phyloP scores from a whole-genome alignment of 1,140 invertebrate genomes.

The Kradibia gibbosae region DNA sequence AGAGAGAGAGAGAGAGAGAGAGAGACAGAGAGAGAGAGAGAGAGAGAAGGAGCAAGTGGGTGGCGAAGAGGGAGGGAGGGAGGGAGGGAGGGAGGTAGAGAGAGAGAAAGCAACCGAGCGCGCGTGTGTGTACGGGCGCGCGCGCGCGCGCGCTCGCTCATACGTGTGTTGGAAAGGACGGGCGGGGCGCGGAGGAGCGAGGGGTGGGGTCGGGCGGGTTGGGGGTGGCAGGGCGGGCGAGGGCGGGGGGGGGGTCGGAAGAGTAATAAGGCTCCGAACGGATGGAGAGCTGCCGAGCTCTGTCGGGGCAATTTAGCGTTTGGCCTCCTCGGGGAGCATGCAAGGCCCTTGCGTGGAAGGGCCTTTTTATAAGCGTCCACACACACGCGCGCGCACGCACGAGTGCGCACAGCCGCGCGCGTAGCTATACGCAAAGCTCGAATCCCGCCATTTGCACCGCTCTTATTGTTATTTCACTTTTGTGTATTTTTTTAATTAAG shows the following conservation, averaged over 20 bases:
- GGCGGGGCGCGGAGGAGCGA: neutral
- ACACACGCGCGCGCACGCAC: neutral
- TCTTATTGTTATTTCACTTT: neutral
- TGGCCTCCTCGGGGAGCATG: slow-evolving; percentile 7
- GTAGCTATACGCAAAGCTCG: slow-evolving; percentile 3
- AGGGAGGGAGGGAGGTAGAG: neutral
- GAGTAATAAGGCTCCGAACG: slow-evolving; percentile 5
- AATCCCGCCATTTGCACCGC: neutral
- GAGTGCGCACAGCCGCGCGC: neutral
- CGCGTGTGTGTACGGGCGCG: too few relatives aligned
- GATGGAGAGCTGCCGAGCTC: slow-evolving; percentile 6
- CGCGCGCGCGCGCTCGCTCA: too few relatives aligned
- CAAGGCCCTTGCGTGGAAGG: slow-evolving; percentile 14
- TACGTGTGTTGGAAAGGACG: too few relatives aligned
- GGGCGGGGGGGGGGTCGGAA: neutral
- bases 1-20: slow-evolving; percentile 1
- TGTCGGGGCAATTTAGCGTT: slow-evolving; percentile 38
- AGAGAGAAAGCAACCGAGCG: too few relatives aligned
- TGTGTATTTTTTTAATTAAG: neutral
- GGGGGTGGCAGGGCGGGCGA: neutral
- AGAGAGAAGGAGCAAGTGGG: neutral
- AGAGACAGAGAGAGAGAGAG: slow-evolving; percentile 19
- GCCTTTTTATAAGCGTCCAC: slow-evolving; percentile 33
- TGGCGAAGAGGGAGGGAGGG: neutral
- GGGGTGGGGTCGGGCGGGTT: neutral